These are phyloP conservation scores for Hystrix cristata DNA, from an alignment of 2,113 vertebrate genomes.

Conservation along the genomic window DNA sequence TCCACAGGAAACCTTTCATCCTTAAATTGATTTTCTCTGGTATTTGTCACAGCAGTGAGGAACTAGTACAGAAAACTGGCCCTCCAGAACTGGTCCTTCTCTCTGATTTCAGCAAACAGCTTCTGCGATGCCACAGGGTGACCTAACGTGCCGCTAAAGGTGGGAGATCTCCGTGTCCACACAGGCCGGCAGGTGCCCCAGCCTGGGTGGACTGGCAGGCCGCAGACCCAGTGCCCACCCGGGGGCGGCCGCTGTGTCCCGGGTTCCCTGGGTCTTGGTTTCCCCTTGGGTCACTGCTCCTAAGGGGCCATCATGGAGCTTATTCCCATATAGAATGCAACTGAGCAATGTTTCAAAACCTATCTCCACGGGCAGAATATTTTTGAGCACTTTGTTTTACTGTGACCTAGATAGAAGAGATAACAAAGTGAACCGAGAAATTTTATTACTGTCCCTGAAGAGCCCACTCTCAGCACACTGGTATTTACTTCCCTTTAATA, in stretches of 20 bases:
- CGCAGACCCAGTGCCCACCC: too few species aligned
- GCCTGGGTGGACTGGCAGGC: not conserved
- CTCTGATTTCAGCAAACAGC: too few species aligned
- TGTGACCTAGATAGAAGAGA: not conserved
- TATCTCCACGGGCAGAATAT: not conserved
- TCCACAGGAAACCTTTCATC: not conserved
- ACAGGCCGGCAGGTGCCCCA: not conserved
- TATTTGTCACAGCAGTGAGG: not conserved
- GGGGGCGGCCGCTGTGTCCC: too few species aligned
- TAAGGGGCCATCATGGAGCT: too few species aligned
- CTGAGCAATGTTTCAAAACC: not conserved
- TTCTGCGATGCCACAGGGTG: accelerated
- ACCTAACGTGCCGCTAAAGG: too few species aligned
- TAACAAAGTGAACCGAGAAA: not conserved
- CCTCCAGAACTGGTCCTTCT: too few species aligned
- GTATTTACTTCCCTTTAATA: not conserved
- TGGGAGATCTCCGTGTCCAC: accelerated
- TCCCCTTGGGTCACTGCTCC: not conserved
- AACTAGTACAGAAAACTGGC: too few species aligned
- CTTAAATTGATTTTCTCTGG: not conserved
- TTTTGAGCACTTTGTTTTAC: constrained; percentile 10
- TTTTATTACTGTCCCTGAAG: not conserved
- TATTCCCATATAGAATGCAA: not conserved
- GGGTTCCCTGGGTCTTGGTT: too few species aligned
- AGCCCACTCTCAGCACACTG: not conserved